A percentile compares a stretch with the other conserved stretches of the same genome.
Evolutionary conservation across 2,113 vertebrate species (phyloP).

Genomic region (Microcebus griseorufus): DNA sequence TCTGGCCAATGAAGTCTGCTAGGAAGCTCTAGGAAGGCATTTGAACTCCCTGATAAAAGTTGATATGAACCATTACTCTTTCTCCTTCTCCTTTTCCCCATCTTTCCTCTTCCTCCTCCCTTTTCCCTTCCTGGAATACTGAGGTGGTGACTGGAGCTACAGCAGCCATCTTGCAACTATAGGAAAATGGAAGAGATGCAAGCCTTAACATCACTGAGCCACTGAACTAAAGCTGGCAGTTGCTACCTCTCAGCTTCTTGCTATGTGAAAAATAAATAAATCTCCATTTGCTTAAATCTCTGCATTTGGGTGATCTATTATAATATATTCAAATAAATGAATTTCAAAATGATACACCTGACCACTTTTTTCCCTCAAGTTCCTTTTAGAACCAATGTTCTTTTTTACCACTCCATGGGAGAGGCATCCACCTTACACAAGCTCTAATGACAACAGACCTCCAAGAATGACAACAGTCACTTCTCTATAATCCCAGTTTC

Average conservation of each 20-base stretch:
- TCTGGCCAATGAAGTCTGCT: neutral
- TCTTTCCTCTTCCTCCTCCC: neutral
- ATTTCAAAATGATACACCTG: neutral
- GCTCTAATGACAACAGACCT: neutral
- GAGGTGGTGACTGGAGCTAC: neutral
- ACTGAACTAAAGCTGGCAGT: neutral
- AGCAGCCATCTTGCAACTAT: neutral
- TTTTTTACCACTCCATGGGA: neutral
- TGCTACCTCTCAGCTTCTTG: neutral
- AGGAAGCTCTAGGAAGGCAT: neutral
- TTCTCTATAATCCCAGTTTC: neutral
- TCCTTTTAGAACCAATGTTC: neutral
- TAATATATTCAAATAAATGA: neutral
- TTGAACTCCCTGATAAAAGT: neutral
- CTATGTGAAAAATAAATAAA: neutral
- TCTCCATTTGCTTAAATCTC: neutral
- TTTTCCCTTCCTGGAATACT: neutral
- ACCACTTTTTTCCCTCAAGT: neutral
- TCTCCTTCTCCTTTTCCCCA: neutral
- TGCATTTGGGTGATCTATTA: neutral
- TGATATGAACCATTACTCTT: neutral
- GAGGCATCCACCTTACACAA: neutral
- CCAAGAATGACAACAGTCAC: neutral
- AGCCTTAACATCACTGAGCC: neutral
- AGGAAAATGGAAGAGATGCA: neutral